Percentiles rank a stretch among this genome's conserved stretches.
Evolutionary conservation across 2,888 invertebrate genomes (phyloP).

Genomic region (Dysmachus trigonus): DNA sequence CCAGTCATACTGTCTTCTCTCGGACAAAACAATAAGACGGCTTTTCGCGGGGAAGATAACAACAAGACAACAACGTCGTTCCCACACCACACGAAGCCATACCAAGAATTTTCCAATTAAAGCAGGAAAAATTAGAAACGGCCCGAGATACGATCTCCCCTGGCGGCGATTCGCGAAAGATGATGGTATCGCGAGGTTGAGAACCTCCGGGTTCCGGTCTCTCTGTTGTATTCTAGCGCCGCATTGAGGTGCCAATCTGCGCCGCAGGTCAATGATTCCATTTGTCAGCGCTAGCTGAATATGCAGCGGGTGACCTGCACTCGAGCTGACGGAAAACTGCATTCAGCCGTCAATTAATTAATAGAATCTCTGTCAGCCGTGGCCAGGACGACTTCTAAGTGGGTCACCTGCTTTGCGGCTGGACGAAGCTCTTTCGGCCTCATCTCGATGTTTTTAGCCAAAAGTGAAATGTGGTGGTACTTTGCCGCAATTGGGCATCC

Average conservation of each 20-base stretch:
- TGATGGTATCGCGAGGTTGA: background rate
- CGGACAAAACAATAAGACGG: background rate
- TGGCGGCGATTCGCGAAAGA: background rate
- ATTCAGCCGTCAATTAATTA: background rate
- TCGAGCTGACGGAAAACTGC: background rate
- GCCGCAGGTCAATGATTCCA: slow-evolving; percentile 13
- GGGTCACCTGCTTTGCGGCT: background rate
- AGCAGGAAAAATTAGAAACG: slow-evolving; percentile 30
- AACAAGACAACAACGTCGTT: background rate
- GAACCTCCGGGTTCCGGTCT: slow-evolving; percentile 10
- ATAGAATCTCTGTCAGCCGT: background rate
- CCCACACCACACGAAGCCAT: background rate
- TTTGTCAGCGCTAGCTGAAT: slow-evolving; percentile 2
- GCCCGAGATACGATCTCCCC: slow-evolving; percentile 16
- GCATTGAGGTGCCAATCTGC: slow-evolving; percentile 34
- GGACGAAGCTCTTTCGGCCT: background rate
- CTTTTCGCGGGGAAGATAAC: background rate
- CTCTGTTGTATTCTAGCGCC: slow-evolving; percentile 17
- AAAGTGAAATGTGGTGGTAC: background rate
- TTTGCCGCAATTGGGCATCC: background rate
- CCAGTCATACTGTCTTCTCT: slow-evolving; percentile 14
- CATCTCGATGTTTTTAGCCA: background rate
- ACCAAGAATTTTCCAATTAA: slow-evolving; percentile 34
- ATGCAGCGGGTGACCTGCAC: background rate
- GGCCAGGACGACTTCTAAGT: background rate